Percentiles rank a stretch among this genome's conserved stretches.
Evolutionary conservation across 2,888 invertebrate genomes (phyloP).

Genomic region (Tiphia femorata): DNA sequence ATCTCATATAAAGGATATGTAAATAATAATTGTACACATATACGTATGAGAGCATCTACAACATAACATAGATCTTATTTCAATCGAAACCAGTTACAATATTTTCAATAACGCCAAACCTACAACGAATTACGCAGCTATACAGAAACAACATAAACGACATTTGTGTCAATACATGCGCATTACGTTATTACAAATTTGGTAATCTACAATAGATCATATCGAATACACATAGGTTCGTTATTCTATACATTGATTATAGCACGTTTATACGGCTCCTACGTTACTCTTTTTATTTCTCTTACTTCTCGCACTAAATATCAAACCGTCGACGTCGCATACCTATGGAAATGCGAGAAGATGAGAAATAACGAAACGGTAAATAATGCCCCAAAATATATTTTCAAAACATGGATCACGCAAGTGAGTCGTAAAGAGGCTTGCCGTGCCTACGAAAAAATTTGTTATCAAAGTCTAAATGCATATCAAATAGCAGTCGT

Average conservation of each 20-base stretch:
- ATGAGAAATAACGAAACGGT: conserved; percentile 22
- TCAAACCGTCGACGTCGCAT: background rate
- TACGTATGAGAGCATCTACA: too few relatives aligned
- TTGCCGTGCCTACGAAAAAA: conserved; percentile 22
- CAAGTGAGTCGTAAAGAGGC: conserved; percentile 15
- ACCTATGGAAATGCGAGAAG: background rate
- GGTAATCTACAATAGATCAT: too few relatives aligned
- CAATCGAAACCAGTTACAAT: too few relatives aligned
- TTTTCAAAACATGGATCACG: conserved; percentile 20
- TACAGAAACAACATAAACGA: too few relatives aligned
- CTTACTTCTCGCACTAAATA: conserved; percentile 3
- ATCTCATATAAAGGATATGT: too few relatives aligned
- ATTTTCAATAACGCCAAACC: too few relatives aligned
- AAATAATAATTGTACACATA: too few relatives aligned
- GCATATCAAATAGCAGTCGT: conserved; percentile 35
- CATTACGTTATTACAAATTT: too few relatives aligned
- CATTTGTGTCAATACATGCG: too few relatives aligned
- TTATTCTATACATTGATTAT: background rate
- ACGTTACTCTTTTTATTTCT: background rate
- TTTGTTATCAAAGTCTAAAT: conserved; percentile 44
- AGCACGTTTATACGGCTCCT: background rate
- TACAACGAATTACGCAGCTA: too few relatives aligned
- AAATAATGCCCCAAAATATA: conserved; percentile 52
- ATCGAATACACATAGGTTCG: too few relatives aligned
- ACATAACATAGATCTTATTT: too few relatives aligned